Evolutionary conservation across 2,113 vertebrate genomes (phyloP), one percentile per base, ranked within the genome.

Genomic region (Xenopus laevis): DNA sequence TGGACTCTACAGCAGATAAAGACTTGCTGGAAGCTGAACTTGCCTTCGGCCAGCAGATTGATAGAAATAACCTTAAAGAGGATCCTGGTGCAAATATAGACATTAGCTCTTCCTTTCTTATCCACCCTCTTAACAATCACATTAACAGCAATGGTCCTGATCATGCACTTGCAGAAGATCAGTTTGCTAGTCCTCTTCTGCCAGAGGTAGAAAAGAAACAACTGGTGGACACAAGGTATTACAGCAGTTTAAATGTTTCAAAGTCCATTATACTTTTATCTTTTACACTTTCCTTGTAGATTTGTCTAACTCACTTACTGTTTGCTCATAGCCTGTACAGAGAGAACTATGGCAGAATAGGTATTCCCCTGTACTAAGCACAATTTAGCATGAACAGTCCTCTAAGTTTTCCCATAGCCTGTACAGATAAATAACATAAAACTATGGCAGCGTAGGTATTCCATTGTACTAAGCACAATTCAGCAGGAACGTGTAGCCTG

Each of bases 61-160:
- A 82, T 65, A 84, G 81, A 82, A 89, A 86, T 73, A 81, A 79
- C 77, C 89, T 87, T 58, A 85, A 85, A 74, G 86, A 91, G 78
- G 81, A 80, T 66, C 82, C 58, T 77, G 83, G 82, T 59, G 84
- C 84, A 77, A 55, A 79, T 17, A 87, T 72, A 78, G 84, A 87
- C 71, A 87, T 76, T 72, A 86, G 78, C 57, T 50, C 47, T 71
- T 80, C 78, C 62, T 81, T 79, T 74, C 79, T 45, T 16, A 82
- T 72, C 78, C 85, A 87, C 79, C 83, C 82, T 47, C 17, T 52
- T 23, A 67, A 70, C 62, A 64, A 60, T 33, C 67, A 69, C 7
- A 53, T 62, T 57, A 70, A 63, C 16, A 4, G 68, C 40, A 59
- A 77, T 46, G 4, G 13, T 58, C 16, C 65, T 9, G 59, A 27